A percentile compares a stretch with the other conserved stretches of the same genome.
phyloP scores from a whole-genome alignment of 2,113 vertebrate genomes.

The Oophaga pumilio region DNA sequence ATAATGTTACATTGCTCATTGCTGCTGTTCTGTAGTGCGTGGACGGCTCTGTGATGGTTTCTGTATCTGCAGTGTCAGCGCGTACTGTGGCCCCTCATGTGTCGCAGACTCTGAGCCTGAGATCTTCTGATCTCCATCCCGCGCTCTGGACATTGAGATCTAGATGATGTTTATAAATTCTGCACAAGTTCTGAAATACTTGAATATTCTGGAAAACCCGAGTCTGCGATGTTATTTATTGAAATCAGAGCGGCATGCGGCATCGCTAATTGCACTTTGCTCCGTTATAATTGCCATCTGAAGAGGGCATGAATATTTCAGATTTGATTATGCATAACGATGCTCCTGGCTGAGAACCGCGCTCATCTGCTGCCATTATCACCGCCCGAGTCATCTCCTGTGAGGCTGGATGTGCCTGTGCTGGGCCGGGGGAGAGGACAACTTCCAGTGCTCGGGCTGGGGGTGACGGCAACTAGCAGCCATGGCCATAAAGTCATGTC shows the following conservation, averaged over 20 bases:
- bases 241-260: conserved; percentile 3
- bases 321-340: background rate
- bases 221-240: conserved; percentile 16
- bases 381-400: background rate
- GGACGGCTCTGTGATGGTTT: too few species aligned
- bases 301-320: conserved; percentile 31
- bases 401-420: background rate
- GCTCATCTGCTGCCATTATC: background rate
- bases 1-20: too few species aligned
- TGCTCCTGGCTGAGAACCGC: conserved; percentile 17
- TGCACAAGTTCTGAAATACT: background rate
- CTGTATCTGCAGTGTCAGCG: too few species aligned
- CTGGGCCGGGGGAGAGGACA: too few species aligned
- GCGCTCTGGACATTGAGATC: background rate
- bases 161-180: background rate
- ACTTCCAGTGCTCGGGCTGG: too few species aligned
- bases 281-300: conserved; percentile 14
- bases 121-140: background rate
- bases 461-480: too few species aligned
- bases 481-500: too few species aligned
- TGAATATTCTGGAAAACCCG: background rate
- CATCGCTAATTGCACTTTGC: conserved; percentile 8
- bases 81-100: too few species aligned
- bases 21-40: too few species aligned
- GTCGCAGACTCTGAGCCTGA: background rate